phyloP scores from a whole-genome alignment of 2,888 invertebrate genomes.

The Pollenia labialis region DNA sequence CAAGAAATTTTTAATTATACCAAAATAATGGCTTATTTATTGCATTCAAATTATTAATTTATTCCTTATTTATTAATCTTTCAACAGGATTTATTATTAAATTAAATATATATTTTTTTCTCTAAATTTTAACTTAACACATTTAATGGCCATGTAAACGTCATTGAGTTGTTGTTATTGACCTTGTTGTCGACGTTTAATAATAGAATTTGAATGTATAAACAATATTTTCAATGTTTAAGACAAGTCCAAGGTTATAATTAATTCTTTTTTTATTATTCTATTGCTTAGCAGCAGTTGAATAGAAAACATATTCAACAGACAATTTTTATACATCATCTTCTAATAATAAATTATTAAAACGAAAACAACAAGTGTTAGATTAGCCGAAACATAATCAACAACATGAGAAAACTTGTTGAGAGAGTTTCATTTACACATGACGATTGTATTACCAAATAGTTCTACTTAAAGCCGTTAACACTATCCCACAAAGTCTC shows the following conservation, averaged over 20 bases:
- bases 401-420: too few relatives aligned
- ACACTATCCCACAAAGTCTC: too few relatives aligned
- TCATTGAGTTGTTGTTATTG: neutral
- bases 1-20: neutral
- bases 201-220: neutral
- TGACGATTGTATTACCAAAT: too few relatives aligned
- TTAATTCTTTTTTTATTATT: neutral
- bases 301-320: too few relatives aligned
- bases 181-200: neutral
- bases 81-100: neutral
- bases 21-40: too few relatives aligned
- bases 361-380: too few relatives aligned
- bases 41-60: too few relatives aligned
- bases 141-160: neutral
- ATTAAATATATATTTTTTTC: neutral
- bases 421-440: too few relatives aligned
- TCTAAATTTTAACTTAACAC: neutral
- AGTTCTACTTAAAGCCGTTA: too few relatives aligned
- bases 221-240: conserved; percentile 64
- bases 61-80: too few relatives aligned
- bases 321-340: neutral
- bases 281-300: neutral
- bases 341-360: neutral
- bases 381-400: too few relatives aligned
- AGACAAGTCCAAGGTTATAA: conserved; percentile 72